Evolutionary conservation across 2,797 vertebrate species (phyloP).

Genomic region (Lithobates pipiens): DNA sequence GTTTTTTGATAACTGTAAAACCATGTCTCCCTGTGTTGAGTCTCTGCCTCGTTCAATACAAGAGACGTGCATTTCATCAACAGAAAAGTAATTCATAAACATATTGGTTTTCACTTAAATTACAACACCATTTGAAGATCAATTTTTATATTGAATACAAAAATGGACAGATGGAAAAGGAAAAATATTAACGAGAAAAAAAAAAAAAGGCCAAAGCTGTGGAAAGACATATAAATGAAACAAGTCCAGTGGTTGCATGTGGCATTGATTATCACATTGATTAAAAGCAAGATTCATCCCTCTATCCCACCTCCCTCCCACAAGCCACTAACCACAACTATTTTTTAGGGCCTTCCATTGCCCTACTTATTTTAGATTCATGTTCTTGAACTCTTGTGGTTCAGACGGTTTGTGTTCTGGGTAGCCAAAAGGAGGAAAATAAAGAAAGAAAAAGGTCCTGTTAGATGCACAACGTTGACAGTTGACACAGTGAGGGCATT

Average conservation of each 20-base stretch:
- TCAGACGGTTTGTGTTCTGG: slow-evolving; percentile 77
- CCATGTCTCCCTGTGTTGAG: too few relatives aligned
- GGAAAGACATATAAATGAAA: slow-evolving; percentile 72
- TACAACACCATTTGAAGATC: slow-evolving; percentile 78
- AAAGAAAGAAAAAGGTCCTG: slow-evolving; percentile 62
- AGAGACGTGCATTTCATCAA: slow-evolving; percentile 69
- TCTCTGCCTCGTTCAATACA: too few relatives aligned
- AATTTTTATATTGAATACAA: slow-evolving; percentile 60
- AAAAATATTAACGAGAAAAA: slow-evolving; percentile 46
- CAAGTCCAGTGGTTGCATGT: slow-evolving; percentile 72
- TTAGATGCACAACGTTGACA: slow-evolving; percentile 58
- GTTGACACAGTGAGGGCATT: slow-evolving; percentile 57
- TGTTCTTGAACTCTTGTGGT: slow-evolving; percentile 78
- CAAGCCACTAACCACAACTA: slow-evolving; percentile 84
- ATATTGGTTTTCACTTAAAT: slow-evolving; percentile 80
- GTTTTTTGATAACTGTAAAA: too few relatives aligned
- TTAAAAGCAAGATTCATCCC: slow-evolving; percentile 82
- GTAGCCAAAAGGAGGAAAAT: slow-evolving; percentile 67
- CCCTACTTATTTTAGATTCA: slow-evolving; percentile 75
- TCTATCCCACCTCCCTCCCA: slow-evolving; percentile 53
- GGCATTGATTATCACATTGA: slow-evolving; percentile 84
- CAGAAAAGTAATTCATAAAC: slow-evolving; percentile 78
- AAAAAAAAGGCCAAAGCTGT: slow-evolving; percentile 55
- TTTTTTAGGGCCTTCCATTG: slow-evolving; percentile 77
- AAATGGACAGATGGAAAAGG: slow-evolving; percentile 42